These are phyloP conservation scores for Drosophila quadrilineata DNA, from an alignment of 1,140 invertebrate genomes.

Conservation along the genomic window DNA sequence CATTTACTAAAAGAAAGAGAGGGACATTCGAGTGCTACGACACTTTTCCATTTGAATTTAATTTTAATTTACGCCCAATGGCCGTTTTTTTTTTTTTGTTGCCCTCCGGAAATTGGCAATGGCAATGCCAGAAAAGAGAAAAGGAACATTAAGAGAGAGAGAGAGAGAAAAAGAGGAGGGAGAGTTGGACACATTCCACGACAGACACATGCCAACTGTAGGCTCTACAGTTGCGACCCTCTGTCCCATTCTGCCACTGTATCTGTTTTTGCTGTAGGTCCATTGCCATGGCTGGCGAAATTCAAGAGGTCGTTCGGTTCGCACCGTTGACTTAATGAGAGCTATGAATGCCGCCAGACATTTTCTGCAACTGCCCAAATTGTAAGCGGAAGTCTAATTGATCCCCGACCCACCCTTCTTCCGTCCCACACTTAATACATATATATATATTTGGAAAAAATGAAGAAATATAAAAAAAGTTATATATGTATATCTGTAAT, in stretches of 20 bases:
- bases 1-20: background rate
- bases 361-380: constrained; percentile 56
- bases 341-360: constrained; percentile 50
- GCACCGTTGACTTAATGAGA: constrained; percentile 73
- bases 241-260: background rate
- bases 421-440: background rate
- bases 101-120: constrained; percentile 70
- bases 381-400: constrained; percentile 66
- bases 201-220: constrained; percentile 5
- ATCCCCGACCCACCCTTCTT: background rate
- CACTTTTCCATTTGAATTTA: constrained; percentile 79
- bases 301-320: constrained; percentile 44
- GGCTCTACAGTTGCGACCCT: background rate
- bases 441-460: constrained; percentile 2
- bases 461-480: no score
- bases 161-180: background rate
- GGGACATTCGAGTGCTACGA: constrained; percentile 28
- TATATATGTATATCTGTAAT: background rate
- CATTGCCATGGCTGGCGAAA: constrained; percentile 34
- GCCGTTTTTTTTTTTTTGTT: no score
- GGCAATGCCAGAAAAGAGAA: constrained; percentile 35
- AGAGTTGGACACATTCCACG: constrained; percentile 6
- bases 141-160: background rate
- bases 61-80: constrained; percentile 77
- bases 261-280: background rate